Evolutionary conservation across 2,797 vertebrate genomes (phyloP).

Genomic region (Prionace glauca): DNA sequence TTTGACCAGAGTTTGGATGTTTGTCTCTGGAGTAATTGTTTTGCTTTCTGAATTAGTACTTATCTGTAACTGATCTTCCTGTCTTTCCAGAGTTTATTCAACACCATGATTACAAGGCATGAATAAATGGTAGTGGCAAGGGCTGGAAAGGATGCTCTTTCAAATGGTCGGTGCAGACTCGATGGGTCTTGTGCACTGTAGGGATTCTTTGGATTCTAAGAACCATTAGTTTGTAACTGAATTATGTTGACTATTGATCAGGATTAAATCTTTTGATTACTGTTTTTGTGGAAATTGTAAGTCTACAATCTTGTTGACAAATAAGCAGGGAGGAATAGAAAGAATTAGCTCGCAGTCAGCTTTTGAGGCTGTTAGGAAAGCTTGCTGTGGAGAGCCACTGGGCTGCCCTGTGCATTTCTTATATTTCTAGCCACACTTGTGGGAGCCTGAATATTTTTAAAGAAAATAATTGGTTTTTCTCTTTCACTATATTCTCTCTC

Average conservation of each 20-base stretch:
- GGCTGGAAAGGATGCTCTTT: no score
- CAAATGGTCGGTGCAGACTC: no score
- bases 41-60: background rate
- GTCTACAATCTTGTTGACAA: background rate
- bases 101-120: background rate
- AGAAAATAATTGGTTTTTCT: no score
- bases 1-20: background rate
- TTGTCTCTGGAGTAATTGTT: background rate
- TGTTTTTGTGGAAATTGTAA: background rate
- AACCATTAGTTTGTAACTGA: background rate
- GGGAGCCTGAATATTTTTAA: background rate
- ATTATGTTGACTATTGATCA: background rate
- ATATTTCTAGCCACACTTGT: background rate
- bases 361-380: background rate
- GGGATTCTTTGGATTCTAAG: no score
- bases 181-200: no score
- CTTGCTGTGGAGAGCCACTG: background rate
- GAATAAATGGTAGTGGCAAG: background rate
- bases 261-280: background rate
- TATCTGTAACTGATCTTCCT: background rate
- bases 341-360: background rate
- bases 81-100: background rate
- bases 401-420: background rate
- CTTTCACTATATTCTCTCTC: no score
- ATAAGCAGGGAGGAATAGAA: background rate